Percentiles rank a stretch among this genome's conserved stretches.
phyloP scores from a whole-genome alignment of 53 echinoderm and acorn worm species.

The Luidia sarsii region DNA sequence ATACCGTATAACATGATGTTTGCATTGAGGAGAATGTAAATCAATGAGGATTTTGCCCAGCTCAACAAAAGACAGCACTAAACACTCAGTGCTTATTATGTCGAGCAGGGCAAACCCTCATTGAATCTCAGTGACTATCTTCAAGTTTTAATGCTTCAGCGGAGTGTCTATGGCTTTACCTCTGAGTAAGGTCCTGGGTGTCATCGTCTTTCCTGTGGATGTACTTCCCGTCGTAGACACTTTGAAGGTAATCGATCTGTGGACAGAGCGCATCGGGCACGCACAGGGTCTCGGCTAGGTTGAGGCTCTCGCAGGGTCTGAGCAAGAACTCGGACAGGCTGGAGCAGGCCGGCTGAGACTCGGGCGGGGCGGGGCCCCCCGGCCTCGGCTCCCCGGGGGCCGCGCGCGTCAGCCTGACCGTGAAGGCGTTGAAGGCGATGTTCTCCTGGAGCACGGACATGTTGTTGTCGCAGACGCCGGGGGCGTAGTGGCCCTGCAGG shows the following conservation, averaged over 20 bases:
- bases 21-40: no score
- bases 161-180: conserved; percentile 12
- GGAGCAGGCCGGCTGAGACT: not conserved
- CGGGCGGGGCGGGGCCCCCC: no score
- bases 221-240: not conserved
- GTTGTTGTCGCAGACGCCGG: conserved; percentile 8
- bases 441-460: conserved; percentile 48
- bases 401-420: not conserved
- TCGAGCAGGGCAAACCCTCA: no score
- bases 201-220: not conserved
- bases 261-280: not conserved
- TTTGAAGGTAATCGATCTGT: conserved; percentile 16
- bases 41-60: no score
- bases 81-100: no score
- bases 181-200: conserved; percentile 6
- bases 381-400: not conserved
- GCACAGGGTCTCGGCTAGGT: not conserved
- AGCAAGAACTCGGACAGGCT: conserved; percentile 27
- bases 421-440: conserved; percentile 52
- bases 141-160: no score
- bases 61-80: no score
- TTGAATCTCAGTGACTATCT: no score
- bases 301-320: conserved; percentile 8
- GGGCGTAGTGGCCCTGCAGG: conserved; percentile 50
- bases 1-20: no score